Evolutionary conservation across 2,113 vertebrate species (phyloP), one percentile per base, ranked within the genome.

Genomic region (Camelus bactrianus): DNA sequence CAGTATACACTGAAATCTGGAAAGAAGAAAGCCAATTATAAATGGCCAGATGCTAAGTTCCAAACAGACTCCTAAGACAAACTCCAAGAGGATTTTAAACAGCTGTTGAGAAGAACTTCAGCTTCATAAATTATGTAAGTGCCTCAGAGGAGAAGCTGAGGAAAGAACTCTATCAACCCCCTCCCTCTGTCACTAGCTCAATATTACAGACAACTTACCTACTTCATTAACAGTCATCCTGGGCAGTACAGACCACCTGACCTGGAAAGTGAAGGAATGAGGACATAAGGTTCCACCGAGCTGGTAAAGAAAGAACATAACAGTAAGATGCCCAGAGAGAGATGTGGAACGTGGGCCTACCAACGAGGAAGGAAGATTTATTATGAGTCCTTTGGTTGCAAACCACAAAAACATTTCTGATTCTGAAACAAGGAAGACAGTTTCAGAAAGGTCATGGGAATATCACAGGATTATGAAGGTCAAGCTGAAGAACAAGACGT

Each of bases 341-440:
- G 81, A 35, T 26, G 77, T 1, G 17, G 46, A 54, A 28, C 6
- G 9, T 0, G 19, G 48, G 35, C 12, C 46, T 75, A 20, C 67
- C 38, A 46, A 17, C 1, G 10, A 56, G 26, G n/a, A 64, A 26
- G 52, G 6, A 73, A 82, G 32, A 15, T 50, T 81, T 42, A 32
- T 73, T 73, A 58, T 35, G 42, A 85, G 48, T 14, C 75, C 82
- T 84, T 46, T 30, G n/a, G 10, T 54, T 64, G 56, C 13, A 93
- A 93, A 79, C 42, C 73, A 96, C 76, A 65, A 79, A 89, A 80
- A 81, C 0, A 79, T 87, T 80, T 90, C 56, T 94, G 65, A 84
- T 67, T 80, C 52, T 56, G n/a, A 91, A 80, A 91, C 56, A 82
- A 56, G 32, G 70, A 93, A 87, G 32, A 69, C 14, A 42, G 19